These are phyloP conservation scores for Bradypodion pumilum DNA, from an alignment of 2,797 vertebrate genomes.

Conservation along the genomic window DNA sequence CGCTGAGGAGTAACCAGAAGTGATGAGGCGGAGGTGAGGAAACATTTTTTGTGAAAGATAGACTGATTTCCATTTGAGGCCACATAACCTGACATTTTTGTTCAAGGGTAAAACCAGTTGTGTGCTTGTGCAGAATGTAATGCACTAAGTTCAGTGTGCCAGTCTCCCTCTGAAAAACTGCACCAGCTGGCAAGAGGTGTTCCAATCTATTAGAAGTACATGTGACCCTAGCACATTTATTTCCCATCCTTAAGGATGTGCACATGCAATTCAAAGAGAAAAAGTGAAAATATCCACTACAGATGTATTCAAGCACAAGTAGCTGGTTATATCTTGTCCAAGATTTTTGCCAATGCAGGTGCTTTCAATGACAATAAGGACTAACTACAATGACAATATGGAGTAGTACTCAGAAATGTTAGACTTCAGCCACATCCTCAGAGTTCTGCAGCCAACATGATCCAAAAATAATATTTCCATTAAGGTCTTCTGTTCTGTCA, in stretches of 20 bases:
- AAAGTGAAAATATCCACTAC: background rate
- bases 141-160: background rate
- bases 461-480: background rate
- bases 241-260: background rate
- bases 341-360: background rate
- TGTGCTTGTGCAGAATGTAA: background rate
- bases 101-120: background rate
- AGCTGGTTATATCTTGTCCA: background rate
- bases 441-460: too few species aligned
- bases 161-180: background rate
- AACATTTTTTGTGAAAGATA: too few species aligned
- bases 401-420: background rate
- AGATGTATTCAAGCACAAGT: background rate
- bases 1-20: too few species aligned
- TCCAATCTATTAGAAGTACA: background rate
- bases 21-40: too few species aligned
- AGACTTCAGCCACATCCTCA: too few species aligned
- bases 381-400: background rate
- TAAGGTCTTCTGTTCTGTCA: background rate
- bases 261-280: background rate
- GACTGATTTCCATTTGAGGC: too few species aligned
- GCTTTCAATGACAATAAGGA: background rate
- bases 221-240: background rate
- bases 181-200: background rate
- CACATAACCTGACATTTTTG: too few species aligned